A percentile compares a stretch with the other conserved stretches of the same genome.
These are phyloP conservation scores for Proctacanthus coquilletti DNA, from an alignment of 1,140 invertebrate species.

Conservation along the genomic window DNA sequence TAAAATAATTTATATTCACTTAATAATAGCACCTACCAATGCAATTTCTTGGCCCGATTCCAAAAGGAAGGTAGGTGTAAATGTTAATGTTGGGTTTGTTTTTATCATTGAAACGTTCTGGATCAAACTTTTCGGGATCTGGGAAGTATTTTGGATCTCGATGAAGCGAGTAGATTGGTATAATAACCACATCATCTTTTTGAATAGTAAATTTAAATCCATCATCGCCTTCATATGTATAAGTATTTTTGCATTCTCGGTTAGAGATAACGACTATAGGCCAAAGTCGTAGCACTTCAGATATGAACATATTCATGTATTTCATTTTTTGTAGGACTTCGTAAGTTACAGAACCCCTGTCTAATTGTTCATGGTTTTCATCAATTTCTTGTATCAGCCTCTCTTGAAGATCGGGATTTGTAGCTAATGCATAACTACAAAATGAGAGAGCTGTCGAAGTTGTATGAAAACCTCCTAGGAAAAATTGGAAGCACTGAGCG, in stretches of 20 bases:
- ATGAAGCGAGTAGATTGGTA: constrained; percentile 28
- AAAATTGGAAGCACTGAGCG: constrained; percentile 29
- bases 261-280: constrained; percentile 30
- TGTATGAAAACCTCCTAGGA: constrained; percentile 29
- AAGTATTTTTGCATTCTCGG: constrained; percentile 26
- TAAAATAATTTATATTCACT: too few species aligned
- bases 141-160: constrained; percentile 33
- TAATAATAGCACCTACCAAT: constrained; percentile 22
- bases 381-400: constrained; percentile 23
- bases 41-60: constrained; percentile 28
- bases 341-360: constrained; percentile 17
- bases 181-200: constrained; percentile 10
- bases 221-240: constrained; percentile 14
- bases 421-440: constrained; percentile 15
- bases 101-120: constrained; percentile 33
- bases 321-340: constrained; percentile 23
- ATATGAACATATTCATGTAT: constrained; percentile 30
- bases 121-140: constrained; percentile 34
- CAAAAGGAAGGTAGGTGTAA: constrained; percentile 22
- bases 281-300: constrained; percentile 36
- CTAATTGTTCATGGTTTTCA: constrained; percentile 8
- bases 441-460: constrained; percentile 14
- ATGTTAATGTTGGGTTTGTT: constrained; percentile 19
- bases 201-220: constrained; percentile 7
- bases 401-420: constrained; percentile 25